phyloP scores from a whole-genome alignment of 2,888 invertebrate genomes.

The Polydrusus cervinus region DNA sequence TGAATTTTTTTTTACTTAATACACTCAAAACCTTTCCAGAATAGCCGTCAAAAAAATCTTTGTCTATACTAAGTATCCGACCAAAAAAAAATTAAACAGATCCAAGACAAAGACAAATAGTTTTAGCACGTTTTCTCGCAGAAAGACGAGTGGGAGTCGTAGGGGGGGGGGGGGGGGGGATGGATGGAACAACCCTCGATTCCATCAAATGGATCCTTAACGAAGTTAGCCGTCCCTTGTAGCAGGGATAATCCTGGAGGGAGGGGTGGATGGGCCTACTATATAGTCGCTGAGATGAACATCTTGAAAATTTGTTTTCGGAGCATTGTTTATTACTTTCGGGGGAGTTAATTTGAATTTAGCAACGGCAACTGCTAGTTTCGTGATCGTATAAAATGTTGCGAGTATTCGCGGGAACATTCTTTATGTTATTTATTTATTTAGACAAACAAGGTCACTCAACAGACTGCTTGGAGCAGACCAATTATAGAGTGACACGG shows the following conservation, averaged over 20 bases:
- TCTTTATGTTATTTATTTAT: no score
- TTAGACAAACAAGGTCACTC: no score
- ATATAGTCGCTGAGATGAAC: conserved; percentile 27
- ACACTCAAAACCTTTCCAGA: neutral
- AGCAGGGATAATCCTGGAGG: conserved; percentile 49
- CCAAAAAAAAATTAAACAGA: conserved; percentile 20
- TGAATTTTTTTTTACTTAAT: no score
- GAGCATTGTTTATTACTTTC: conserved; percentile 1
- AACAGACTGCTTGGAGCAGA: no score
- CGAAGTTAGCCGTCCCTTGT: conserved; percentile 76
- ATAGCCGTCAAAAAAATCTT: neutral
- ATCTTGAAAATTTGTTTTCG: conserved; percentile 25
- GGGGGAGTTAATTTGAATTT: neutral
- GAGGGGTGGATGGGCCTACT: conserved; percentile 32
- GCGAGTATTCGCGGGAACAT: no score
- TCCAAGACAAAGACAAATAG: conserved; percentile 51
- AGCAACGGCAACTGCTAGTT: neutral
- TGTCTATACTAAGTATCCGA: conserved; percentile 2
- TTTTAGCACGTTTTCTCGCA: conserved; percentile 50
- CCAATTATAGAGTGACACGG: no score
- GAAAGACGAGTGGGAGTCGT: conserved; percentile 60
- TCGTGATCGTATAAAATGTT: neutral
- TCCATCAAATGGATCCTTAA: conserved; percentile 88
- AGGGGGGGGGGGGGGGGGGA: conserved; percentile 68
- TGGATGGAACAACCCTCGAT: conserved; percentile 73